phyloP scores from a whole-genome alignment of 2,797 vertebrate species.

The Gallirallus australis region DNA sequence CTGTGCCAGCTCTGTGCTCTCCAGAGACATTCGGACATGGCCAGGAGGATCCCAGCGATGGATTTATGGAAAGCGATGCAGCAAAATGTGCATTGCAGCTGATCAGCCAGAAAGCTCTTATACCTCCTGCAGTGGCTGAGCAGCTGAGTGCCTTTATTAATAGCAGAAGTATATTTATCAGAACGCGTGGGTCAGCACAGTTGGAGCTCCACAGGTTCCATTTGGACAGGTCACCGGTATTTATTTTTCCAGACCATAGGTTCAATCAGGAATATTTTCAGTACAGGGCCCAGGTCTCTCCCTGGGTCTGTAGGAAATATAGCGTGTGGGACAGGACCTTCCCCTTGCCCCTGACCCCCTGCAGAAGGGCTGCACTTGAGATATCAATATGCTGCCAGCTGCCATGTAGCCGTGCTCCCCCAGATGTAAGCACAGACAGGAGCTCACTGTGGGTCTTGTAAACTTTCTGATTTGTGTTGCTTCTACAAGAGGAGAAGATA shows the following conservation, averaged over 20 bases:
- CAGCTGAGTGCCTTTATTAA: slow-evolving; percentile 57
- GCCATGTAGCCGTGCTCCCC: neutral
- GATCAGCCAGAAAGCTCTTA: slow-evolving; percentile 63
- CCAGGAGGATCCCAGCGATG: slow-evolving; percentile 11
- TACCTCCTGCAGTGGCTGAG: neutral
- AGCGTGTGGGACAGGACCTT: neutral
- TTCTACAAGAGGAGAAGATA: neutral
- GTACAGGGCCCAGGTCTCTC: neutral
- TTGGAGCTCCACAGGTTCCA: slow-evolving; percentile 18
- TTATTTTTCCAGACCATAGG: slow-evolving; percentile 10
- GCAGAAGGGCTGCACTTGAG: neutral
- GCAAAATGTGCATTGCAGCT: slow-evolving; percentile 38
- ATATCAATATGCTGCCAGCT: no score
- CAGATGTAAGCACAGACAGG: neutral
- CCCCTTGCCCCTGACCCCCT: neutral
- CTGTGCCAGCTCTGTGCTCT: neutral
- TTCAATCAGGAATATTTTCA: neutral
- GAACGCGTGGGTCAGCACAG: slow-evolving; percentile 52
- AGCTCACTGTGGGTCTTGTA: neutral
- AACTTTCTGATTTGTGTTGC: neutral
- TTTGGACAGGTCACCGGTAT: neutral
- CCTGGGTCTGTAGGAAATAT: neutral
- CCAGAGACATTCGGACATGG: neutral
- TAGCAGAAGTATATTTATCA: slow-evolving; percentile 41
- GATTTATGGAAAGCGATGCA: slow-evolving; percentile 55